Percentiles rank a stretch among this genome's conserved stretches.
Evolutionary conservation across 2,113 vertebrate genomes (phyloP).

Genomic region (Prochilodus magdalenae): DNA sequence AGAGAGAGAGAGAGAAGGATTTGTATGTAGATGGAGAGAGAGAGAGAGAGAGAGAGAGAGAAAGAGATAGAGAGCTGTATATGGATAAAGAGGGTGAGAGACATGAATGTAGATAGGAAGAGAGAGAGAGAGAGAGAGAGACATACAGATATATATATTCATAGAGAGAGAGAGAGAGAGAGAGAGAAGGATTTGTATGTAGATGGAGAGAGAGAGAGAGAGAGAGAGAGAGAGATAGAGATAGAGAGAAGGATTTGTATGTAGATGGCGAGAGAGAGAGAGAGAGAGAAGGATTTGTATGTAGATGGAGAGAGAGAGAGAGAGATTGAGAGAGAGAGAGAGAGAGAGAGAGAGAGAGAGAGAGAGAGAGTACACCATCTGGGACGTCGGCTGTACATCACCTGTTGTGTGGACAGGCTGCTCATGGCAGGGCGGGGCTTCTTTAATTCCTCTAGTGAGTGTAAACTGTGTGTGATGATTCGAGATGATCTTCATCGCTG

Average conservation of each 20-base stretch:
- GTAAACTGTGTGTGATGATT: neutral
- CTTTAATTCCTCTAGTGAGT: neutral
- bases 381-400: neutral
- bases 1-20: too few relatives aligned
- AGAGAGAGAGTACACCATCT: neutral
- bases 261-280: neutral
- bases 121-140: too few relatives aligned
- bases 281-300: neutral
- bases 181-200: too few relatives aligned
- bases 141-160: too few relatives aligned
- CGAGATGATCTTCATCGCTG: neutral
- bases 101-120: too few relatives aligned
- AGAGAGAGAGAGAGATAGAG: too few relatives aligned
- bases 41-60: neutral
- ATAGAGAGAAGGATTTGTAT: too few relatives aligned
- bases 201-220: too few relatives aligned
- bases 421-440: constrained; percentile 37
- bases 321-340: neutral
- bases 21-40: too few relatives aligned
- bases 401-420: constrained; percentile 1
- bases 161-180: too few relatives aligned
- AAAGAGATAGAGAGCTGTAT: neutral
- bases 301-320: neutral
- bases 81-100: too few relatives aligned
- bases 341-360: neutral